Conservation (phyloP, 1,140 invertebrate species). For the Dinoponera quadriceps region DNA sequence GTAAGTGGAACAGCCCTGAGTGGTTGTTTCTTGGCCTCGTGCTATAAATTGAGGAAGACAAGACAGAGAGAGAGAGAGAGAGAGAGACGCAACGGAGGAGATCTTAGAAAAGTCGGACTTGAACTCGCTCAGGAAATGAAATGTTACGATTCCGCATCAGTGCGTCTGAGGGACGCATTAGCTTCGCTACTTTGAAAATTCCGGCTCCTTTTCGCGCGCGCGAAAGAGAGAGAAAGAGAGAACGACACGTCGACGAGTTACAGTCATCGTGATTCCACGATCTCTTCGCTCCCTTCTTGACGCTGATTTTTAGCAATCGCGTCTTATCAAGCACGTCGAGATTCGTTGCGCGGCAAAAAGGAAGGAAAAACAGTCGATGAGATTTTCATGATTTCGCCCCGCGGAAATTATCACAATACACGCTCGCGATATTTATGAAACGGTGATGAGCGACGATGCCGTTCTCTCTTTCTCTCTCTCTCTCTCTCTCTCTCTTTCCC, state of each 20-base stretch:
- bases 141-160: slow-evolving; percentile 31
- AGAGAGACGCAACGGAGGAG: background rate
- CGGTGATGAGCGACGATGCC: background rate
- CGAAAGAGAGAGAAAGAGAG: background rate
- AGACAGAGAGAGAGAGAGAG: background rate
- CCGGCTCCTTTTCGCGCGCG: background rate
- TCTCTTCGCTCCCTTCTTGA: background rate
- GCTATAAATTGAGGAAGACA: slow-evolving; percentile 44
- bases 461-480: background rate
- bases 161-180: background rate
- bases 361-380: background rate
- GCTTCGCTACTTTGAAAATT: background rate
- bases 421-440: background rate
- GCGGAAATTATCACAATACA: background rate
- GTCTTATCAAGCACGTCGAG: background rate
- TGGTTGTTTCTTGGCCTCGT: slow-evolving; percentile 45
- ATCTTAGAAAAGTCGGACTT: slow-evolving; percentile 21
- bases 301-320: no score
- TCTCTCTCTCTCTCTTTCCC: background rate
- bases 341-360: no score
- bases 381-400: background rate
- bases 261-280: background rate
- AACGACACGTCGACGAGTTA: background rate
- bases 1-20: slow-evolving; percentile 26
- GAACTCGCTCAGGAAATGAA: background rate